Conservation (phyloP, 30 jellyfish, hydroid and myxozoan genomes). For the Pseudorhiza aurosa region DNA sequence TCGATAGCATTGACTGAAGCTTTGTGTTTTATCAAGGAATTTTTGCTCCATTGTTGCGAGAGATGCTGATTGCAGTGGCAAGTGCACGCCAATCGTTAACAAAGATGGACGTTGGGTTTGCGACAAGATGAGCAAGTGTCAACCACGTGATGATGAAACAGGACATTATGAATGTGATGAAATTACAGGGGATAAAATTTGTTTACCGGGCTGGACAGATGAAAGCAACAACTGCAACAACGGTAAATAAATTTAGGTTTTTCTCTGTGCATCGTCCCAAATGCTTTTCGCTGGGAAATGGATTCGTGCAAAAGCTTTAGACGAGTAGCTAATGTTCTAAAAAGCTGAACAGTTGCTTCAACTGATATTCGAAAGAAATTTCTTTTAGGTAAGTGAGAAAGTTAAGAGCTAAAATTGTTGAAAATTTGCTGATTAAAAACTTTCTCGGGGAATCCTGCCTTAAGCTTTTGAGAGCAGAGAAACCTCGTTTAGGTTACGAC, state of each 20-base stretch:
- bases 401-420: no score
- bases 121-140: background rate
- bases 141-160: constrained; percentile 33
- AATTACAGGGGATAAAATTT: constrained; percentile 17
- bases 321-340: no score
- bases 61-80: background rate
- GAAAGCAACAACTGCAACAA: constrained; percentile 9
- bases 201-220: constrained; percentile 46
- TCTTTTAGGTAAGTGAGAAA: no score
- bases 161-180: constrained; percentile 31
- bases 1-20: background rate
- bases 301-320: no score
- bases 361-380: no score
- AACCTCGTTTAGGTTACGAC: no score
- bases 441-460: no score
- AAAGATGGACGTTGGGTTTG: constrained; percentile 4
- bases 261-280: no score
- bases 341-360: no score
- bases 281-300: no score
- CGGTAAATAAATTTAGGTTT: background rate
- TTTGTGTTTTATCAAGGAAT: background rate
- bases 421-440: no score
- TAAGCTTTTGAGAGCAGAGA: no score
- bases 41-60: background rate
- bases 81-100: background rate